These are phyloP conservation scores for Pseudolycoriella hygida DNA, from an alignment of 2,888 invertebrate genomes.

Conservation along the genomic window DNA sequence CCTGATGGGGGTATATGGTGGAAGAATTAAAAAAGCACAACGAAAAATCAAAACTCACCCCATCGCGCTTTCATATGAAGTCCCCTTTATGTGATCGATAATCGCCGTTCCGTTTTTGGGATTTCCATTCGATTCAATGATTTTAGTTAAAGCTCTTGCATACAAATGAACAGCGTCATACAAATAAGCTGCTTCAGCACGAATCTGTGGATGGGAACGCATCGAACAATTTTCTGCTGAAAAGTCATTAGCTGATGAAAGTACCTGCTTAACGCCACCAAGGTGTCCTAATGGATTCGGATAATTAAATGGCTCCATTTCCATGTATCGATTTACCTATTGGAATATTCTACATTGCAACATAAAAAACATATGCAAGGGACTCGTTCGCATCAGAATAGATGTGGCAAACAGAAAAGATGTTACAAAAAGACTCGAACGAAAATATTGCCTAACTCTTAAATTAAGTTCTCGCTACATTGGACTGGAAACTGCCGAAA, in stretches of 20 bases:
- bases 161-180: constrained; percentile 91
- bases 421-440: too few relatives aligned
- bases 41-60: constrained; percentile 42
- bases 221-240: too few relatives aligned
- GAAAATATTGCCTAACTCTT: too few relatives aligned
- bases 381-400: too few relatives aligned
- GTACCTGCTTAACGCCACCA: constrained; percentile 56
- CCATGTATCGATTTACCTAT: constrained; percentile 67
- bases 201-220: constrained; percentile 38
- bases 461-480: too few relatives aligned
- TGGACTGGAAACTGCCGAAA: too few relatives aligned
- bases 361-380: too few relatives aligned
- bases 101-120: constrained; percentile 70
- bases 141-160: constrained; percentile 58
- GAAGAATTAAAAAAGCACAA: background rate
- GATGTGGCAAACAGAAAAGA: too few relatives aligned
- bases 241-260: background rate
- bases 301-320: constrained; percentile 73
- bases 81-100: constrained; percentile 55
- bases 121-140: constrained; percentile 46
- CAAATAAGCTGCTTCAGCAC: constrained; percentile 77
- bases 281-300: constrained; percentile 57
- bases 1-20: too few relatives aligned
- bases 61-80: constrained; percentile 68
- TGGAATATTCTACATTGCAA: background rate